Conservation (phyloP, 1,140 invertebrate genomes). For the Gonioctena quinquepunctata region DNA sequence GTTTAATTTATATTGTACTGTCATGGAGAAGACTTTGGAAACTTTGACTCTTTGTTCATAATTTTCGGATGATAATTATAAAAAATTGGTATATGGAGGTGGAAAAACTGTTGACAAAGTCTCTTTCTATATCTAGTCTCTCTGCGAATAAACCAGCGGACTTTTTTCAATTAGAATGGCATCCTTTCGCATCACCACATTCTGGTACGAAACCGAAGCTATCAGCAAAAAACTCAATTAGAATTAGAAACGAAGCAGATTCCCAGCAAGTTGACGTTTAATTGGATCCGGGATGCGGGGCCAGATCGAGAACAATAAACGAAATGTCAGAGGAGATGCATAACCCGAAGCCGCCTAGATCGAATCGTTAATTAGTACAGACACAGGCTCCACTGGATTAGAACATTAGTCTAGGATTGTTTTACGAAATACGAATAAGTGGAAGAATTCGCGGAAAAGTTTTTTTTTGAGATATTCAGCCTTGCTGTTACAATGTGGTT, state of each 20-base stretch:
- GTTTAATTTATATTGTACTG: too few relatives aligned
- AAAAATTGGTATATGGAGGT: too few relatives aligned
- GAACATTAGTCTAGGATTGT: neutral
- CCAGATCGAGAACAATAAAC: slow-evolving; percentile 3
- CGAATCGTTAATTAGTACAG: slow-evolving; percentile 2
- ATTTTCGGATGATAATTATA: too few relatives aligned
- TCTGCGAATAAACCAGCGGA: neutral
- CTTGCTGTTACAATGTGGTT: too few relatives aligned
- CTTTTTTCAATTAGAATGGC: neutral
- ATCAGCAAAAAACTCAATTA: slow-evolving; percentile 11
- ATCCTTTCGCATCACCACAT: neutral
- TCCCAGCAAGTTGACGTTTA: slow-evolving; percentile 6
- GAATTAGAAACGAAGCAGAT: slow-evolving; percentile 15
- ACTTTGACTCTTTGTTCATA: too few relatives aligned
- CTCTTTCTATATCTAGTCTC: too few relatives aligned
- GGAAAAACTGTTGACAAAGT: too few relatives aligned
- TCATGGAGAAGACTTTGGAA: too few relatives aligned
- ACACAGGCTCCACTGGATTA: neutral
- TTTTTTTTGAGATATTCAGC: too few relatives aligned
- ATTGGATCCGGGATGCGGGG: neutral
- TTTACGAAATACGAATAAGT: too few relatives aligned
- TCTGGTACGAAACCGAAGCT: neutral
- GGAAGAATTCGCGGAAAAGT: too few relatives aligned
- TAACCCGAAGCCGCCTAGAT: neutral
- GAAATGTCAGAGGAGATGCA: slow-evolving; percentile 3